These are phyloP conservation scores for Gambusia affinis DNA, from an alignment of 2,113 vertebrate species.

Conservation along the genomic window DNA sequence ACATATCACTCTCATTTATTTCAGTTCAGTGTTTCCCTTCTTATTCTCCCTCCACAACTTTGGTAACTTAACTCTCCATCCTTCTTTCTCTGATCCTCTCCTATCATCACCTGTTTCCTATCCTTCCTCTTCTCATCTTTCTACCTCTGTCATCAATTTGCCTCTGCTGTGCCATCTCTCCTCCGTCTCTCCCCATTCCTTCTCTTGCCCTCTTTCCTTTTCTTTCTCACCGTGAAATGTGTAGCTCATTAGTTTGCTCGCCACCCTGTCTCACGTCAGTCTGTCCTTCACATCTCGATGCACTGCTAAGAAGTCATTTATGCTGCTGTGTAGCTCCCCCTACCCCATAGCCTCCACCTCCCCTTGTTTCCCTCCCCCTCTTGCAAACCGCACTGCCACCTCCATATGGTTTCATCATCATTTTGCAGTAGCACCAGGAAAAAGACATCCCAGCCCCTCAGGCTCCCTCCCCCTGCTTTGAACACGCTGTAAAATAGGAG, in stretches of 20 bases:
- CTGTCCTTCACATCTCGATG: constrained; percentile 86
- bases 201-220: constrained; percentile 11
- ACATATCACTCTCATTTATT: constrained; percentile 43
- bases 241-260: constrained; percentile 81
- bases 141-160: constrained; percentile 49
- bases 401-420: constrained; percentile 82
- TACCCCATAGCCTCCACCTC: background rate
- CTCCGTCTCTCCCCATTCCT: constrained; percentile 23
- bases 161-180: constrained; percentile 28
- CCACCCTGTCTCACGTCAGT: constrained; percentile 74
- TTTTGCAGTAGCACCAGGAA: constrained; percentile 54
- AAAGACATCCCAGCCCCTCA: constrained; percentile 40
- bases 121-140: constrained; percentile 29
- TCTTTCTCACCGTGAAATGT: constrained; percentile 65
- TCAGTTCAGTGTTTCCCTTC: constrained; percentile 10
- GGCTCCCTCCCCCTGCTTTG: background rate
- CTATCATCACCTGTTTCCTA: constrained; percentile 7
- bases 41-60: constrained; percentile 36
- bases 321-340: constrained; percentile 45
- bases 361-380: constrained; percentile 21
- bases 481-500: constrained; percentile 50
- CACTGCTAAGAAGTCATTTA: constrained; percentile 85
- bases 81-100: constrained; percentile 15
- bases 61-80: constrained; percentile 46
- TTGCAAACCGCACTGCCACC: constrained; percentile 44